Evolutionary conservation across 2,888 invertebrate species (phyloP).

Genomic region (Sisyra nigra): DNA sequence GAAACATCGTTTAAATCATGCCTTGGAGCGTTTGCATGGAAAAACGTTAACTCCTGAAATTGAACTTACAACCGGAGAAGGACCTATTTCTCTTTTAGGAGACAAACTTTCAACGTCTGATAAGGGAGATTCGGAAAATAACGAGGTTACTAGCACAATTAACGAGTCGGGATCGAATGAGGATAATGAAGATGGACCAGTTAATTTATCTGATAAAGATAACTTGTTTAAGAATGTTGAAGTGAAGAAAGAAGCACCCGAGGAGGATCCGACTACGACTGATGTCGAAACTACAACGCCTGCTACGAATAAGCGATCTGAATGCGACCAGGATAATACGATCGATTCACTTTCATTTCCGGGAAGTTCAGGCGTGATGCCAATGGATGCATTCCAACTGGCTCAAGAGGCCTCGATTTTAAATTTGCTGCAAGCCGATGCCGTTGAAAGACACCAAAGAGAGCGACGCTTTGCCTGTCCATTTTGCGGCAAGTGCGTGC

Average conservation of each 20-base stretch:
- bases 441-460: constrained; percentile 47
- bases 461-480: constrained; percentile 73
- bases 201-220: constrained; percentile 27
- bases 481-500: constrained; percentile 78
- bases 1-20: constrained; percentile 77
- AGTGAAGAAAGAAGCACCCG: constrained; percentile 14
- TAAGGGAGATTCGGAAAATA: constrained; percentile 27
- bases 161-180: constrained; percentile 37
- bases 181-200: not conserved
- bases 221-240: constrained; percentile 11
- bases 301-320: constrained; percentile 12
- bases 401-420: constrained; percentile 41
- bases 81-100: constrained; percentile 6
- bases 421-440: constrained; percentile 47
- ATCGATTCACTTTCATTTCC: constrained; percentile 45
- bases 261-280: constrained; percentile 7
- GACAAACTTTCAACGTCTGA: too few species aligned
- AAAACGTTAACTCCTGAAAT: constrained; percentile 28
- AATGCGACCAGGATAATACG: constrained; percentile 49
- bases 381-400: constrained; percentile 33
- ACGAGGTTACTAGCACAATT: constrained; percentile 50
- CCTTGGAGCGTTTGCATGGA: constrained; percentile 65
- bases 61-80: constrained; percentile 4
- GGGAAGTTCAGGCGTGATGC: constrained; percentile 27
- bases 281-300: constrained; percentile 22